phyloP scores from a whole-genome alignment of 2,113 vertebrate species.

The Fregata magnificens region DNA sequence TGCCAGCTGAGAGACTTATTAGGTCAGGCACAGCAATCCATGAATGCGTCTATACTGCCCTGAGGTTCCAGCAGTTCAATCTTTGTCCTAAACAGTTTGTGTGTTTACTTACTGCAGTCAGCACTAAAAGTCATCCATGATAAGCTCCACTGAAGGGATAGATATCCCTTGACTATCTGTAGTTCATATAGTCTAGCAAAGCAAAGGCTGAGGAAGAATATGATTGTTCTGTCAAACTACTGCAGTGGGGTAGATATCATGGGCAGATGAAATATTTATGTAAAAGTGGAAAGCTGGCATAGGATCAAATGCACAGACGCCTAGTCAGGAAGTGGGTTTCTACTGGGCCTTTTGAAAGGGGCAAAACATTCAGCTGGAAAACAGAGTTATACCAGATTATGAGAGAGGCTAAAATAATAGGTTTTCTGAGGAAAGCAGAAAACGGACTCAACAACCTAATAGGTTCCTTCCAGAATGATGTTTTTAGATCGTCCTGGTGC shows the following conservation, averaged over 20 bases:
- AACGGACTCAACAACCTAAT: not conserved
- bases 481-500: not conserved
- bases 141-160: not conserved
- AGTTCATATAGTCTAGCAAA: not conserved
- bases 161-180: not conserved
- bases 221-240: not conserved
- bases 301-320: not conserved
- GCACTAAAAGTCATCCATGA: not conserved
- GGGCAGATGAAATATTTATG: not conserved
- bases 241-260: not conserved
- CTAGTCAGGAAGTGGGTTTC: not conserved
- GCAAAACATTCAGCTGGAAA: not conserved
- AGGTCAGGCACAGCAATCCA: not conserved
- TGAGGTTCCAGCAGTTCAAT: not conserved
- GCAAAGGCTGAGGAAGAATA: not conserved
- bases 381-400: not conserved
- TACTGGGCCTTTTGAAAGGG: not conserved
- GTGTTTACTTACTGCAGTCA: not conserved
- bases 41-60: not conserved
- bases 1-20: not conserved
- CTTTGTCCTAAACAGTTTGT: not conserved
- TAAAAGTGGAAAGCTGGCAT: not conserved
- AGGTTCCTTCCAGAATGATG: not conserved
- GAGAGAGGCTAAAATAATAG: not conserved
- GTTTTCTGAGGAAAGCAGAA: not conserved